Conservation (phyloP, 2,113 vertebrate genomes). For the Menura novaehollandiae region DNA sequence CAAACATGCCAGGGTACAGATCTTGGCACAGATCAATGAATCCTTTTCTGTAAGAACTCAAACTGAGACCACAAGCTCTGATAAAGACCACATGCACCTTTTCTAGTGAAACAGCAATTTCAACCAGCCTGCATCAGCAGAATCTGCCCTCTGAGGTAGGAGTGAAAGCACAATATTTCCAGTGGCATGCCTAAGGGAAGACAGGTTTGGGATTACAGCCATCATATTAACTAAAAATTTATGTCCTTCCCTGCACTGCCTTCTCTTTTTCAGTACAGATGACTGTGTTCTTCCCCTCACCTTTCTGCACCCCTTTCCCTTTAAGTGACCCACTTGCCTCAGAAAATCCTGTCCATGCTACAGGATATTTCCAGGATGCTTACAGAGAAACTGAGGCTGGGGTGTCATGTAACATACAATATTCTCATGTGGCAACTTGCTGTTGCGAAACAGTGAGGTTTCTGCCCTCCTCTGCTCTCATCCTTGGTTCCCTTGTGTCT, state of each 20-base stretch:
- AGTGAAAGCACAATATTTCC: constrained; percentile 24
- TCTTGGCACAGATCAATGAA: background rate
- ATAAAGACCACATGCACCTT: background rate
- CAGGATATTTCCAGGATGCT: background rate
- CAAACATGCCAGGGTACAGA: background rate
- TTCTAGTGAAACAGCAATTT: background rate
- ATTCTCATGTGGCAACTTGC: background rate
- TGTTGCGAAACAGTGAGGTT: background rate
- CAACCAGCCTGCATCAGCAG: constrained; percentile 6
- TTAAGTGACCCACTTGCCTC: background rate
- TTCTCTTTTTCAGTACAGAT: background rate
- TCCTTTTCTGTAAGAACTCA: background rate
- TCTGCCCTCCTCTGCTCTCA: background rate
- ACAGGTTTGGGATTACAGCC: constrained; percentile 18
- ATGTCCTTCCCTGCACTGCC: background rate
- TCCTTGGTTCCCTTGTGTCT: background rate
- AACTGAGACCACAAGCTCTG: background rate
- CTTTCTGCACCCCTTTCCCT: background rate
- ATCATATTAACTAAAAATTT: background rate
- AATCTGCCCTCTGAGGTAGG: background rate
- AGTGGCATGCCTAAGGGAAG: constrained; percentile 1
- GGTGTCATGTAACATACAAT: background rate
- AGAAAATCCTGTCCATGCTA: background rate
- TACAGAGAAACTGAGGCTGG: background rate
- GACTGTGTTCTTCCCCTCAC: background rate